Base-by-base conservation (phyloP, 1,140 invertebrate genomes). In the Apis florea region DNA sequence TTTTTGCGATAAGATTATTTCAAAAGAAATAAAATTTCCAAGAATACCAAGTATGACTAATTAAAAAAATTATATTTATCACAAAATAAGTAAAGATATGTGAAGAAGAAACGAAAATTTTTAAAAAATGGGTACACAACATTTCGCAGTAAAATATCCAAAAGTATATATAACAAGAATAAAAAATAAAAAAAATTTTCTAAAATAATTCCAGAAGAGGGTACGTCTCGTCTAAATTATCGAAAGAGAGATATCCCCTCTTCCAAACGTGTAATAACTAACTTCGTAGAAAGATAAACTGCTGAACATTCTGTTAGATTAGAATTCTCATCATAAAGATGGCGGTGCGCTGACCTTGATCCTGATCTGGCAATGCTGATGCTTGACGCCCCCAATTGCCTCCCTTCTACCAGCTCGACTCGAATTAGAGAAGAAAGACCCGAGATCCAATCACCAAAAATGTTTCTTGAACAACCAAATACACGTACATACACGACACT, bases 371-470 rank as follows among this genome's bases (percentile, higher is more conserved):
- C 58, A 54, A 79, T 79, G 68, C 56, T 53, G 49, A 51, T 61
- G 77, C 59, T 73, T 73, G 68, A 56, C 26, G 26, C 24, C 71
- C 68, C 24, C n/a, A 11, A 31, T 17, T 74, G 70, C 78, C 56
- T 67, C 78, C 78, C 70, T 73, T 56, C 54, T 75, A 66, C 49
- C 61, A 66, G 47, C 68, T 72, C 21, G 58, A 54, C 8, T 13
- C 31, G 51, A 56, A 74, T 58, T 66, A 80, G 53, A 67, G 47
- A 74, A 26, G 70, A 73, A 71, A 58, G 17, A 47, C 56, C 26
- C 19, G 19, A n/a, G 15, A 47, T 12, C n/a, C 31, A 15, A 40
- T 21, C 68, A 51, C 17, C n/a, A 51, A 5, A 8, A 63, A 63
- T 9, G 12, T 26, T 61, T 24, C 31, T 40, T 40, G 6, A 19